Percentiles rank a stretch among this genome's conserved stretches.
Conservation (phyloP, 1,140 invertebrate species). For the Zaprionus gabonicus region DNA sequence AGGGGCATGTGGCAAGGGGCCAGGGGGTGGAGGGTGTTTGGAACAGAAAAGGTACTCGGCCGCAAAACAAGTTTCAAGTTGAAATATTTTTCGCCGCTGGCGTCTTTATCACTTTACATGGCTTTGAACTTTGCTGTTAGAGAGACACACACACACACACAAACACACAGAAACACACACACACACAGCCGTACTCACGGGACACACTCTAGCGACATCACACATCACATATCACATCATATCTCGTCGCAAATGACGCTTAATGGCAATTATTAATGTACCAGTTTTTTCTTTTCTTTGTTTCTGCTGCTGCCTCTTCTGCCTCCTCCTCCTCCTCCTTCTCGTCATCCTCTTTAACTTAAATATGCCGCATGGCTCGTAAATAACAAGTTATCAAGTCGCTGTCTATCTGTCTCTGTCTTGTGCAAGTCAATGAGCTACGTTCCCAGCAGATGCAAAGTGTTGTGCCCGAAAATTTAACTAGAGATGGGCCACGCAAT, state of each 20-base stretch:
- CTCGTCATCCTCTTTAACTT: background rate
- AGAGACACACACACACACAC: constrained; percentile 8
- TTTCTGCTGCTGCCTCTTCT: constrained; percentile 20
- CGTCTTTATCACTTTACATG: constrained; percentile 57
- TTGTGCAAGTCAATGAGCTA: constrained; percentile 40
- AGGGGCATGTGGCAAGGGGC: background rate
- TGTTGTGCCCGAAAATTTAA: background rate
- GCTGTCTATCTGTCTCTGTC: constrained; percentile 11
- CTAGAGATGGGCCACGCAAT: constrained; percentile 2
- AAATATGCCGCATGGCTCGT: background rate
- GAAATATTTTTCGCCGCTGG: constrained; percentile 23
- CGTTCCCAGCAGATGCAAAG: background rate
- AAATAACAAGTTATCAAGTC: constrained; percentile 44
- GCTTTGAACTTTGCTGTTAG: constrained; percentile 66
- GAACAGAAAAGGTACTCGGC: constrained; percentile 7
- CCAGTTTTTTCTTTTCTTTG: constrained; percentile 57
- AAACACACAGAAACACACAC: background rate
- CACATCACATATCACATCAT: constrained; percentile 18
- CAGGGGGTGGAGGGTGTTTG: background rate
- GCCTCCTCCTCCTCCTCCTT: background rate
- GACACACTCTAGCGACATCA: constrained; percentile 8
- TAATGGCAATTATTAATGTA: constrained; percentile 76
- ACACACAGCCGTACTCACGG: background rate
- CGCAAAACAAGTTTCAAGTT: constrained; percentile 33
- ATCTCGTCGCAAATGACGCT: constrained; percentile 36